A percentile compares a stretch with the other conserved stretches of the same genome.
These are phyloP conservation scores for Nibea coibor DNA, from an alignment of 2,113 vertebrate genomes.

Conservation along the genomic window DNA sequence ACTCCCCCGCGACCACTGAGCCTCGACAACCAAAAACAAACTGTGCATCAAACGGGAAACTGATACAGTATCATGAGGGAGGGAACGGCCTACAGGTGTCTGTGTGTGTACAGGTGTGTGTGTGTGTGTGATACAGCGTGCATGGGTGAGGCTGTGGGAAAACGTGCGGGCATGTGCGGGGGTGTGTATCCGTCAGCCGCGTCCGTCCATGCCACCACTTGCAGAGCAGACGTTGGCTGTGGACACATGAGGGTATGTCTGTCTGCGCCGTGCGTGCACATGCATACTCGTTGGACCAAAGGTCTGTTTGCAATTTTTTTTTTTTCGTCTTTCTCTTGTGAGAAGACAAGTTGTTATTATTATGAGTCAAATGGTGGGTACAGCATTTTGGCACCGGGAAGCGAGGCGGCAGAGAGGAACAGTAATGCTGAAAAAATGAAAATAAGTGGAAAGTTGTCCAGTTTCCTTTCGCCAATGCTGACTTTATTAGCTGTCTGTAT, in stretches of 20 bases:
- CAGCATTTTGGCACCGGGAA: slow-evolving; percentile 60
- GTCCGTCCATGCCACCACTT: slow-evolving; percentile 25
- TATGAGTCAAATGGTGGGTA: slow-evolving; percentile 56
- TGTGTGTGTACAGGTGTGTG: slow-evolving; percentile 36
- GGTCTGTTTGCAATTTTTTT: slow-evolving; percentile 46
- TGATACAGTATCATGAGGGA: slow-evolving; percentile 54
- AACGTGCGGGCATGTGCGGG: neutral
- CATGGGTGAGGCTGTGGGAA: neutral
- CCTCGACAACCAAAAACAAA: slow-evolving; percentile 59
- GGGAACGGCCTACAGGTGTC: slow-evolving; percentile 56
- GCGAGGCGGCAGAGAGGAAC: slow-evolving; percentile 27
- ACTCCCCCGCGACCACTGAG: slow-evolving; percentile 28
- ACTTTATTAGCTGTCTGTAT: slow-evolving; percentile 73
- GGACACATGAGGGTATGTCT: slow-evolving; percentile 62
- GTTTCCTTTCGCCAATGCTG: slow-evolving; percentile 39
- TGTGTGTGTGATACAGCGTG: neutral
- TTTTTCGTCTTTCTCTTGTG: slow-evolving; percentile 5
- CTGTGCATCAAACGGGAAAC: slow-evolving; percentile 65
- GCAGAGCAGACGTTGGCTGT: slow-evolving; percentile 18
- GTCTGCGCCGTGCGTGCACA: slow-evolving; percentile 22
- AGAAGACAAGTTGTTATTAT: slow-evolving; percentile 70
- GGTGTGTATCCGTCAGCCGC: slow-evolving; percentile 4
- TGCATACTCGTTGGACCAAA: slow-evolving; percentile 5
- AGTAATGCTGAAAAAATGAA: slow-evolving; percentile 62
- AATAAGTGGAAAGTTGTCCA: slow-evolving; percentile 59